Evolutionary conservation across 2,797 vertebrate species (phyloP).

Genomic region (Babyrousa celebensis): DNA sequence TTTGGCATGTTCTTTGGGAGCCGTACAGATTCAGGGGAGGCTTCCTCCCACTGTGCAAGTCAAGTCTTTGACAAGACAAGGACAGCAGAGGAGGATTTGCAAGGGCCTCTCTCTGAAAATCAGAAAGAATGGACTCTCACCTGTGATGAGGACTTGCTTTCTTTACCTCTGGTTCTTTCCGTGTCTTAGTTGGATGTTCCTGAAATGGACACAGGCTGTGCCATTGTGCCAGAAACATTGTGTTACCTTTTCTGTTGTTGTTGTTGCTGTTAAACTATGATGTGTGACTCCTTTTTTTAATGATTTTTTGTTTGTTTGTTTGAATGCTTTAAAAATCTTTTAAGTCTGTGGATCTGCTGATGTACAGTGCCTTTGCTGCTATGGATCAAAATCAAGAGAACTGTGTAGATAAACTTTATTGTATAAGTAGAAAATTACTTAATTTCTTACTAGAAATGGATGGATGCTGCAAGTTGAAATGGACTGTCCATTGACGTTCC

Average conservation of each 20-base stretch:
- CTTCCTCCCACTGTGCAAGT: slow-evolving; percentile 89
- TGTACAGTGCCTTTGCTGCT: slow-evolving; percentile 96
- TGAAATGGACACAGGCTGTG: slow-evolving; percentile 91
- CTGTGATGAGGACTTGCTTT: slow-evolving; percentile 90
- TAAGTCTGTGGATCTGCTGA: slow-evolving; percentile 95
- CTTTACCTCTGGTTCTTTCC: slow-evolving; percentile 91
- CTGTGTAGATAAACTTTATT: slow-evolving; percentile 94
- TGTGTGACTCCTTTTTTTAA: slow-evolving; percentile 91
- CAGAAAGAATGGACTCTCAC: slow-evolving; percentile 90
- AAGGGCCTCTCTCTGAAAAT: slow-evolving; percentile 87
- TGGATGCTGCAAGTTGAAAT: slow-evolving; percentile 94
- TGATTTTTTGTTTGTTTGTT: slow-evolving; percentile 88
- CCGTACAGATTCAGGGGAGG: slow-evolving; percentile 89
- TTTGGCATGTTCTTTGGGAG: slow-evolving; percentile 91
- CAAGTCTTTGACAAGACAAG: slow-evolving; percentile 88
- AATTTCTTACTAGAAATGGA: slow-evolving; percentile 95
- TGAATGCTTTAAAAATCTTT: slow-evolving; percentile 94
- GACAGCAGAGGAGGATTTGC: slow-evolving; percentile 89
- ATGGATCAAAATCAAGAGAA: slow-evolving; percentile 95
- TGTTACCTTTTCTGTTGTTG: slow-evolving; percentile 93
- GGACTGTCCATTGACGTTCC: slow-evolving; percentile 94
- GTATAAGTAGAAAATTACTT: slow-evolving; percentile 94
- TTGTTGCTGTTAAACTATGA: slow-evolving; percentile 94
- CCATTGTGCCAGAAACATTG: slow-evolving; percentile 93
- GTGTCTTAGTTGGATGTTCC: slow-evolving; percentile 91